These are phyloP conservation scores for Chrysodeixis includens DNA, from an alignment of 2,888 invertebrate species.

Conservation along the genomic window DNA sequence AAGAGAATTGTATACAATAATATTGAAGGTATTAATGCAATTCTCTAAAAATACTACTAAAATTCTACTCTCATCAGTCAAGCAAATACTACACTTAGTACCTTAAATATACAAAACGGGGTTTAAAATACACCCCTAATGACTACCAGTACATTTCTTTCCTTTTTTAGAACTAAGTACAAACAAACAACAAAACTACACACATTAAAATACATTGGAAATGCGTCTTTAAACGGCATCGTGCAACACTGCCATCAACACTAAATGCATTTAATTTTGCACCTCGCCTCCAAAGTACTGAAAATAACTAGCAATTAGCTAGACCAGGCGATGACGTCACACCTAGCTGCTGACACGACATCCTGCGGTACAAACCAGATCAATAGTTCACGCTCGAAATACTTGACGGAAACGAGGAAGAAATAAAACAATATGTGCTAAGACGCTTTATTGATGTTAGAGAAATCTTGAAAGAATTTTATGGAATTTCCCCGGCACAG, in stretches of 20 bases:
- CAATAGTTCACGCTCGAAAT: slow-evolving; percentile 23
- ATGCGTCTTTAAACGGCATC: slow-evolving; percentile 6
- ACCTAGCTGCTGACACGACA: slow-evolving; percentile 23
- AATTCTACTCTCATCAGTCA: no score
- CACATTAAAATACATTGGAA: slow-evolving; percentile 14
- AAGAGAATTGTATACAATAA: no score
- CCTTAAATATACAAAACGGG: no score
- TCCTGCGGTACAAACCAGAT: slow-evolving; percentile 37
- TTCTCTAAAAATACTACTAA: no score
- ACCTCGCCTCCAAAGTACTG: slow-evolving; percentile 32
- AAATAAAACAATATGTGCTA: not conserved
- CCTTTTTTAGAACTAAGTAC: not conserved
- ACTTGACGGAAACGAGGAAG: not conserved
- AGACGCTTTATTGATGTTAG: no score
- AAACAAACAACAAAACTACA: not conserved
- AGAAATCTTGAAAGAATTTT: no score
- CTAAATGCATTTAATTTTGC: slow-evolving; percentile 37
- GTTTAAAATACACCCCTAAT: no score
- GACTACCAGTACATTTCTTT: no score
- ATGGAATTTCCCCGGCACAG: no score
- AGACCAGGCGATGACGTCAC: slow-evolving; percentile 24
- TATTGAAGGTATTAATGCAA: no score
- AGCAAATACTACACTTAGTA: no score
- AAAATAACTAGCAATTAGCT: slow-evolving; percentile 42
- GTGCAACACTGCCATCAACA: slow-evolving; percentile 27